A percentile compares a stretch with the other conserved stretches of the same genome.
Conservation (phyloP, 2,888 invertebrate species). For the Synanthedon formicaeformis region DNA sequence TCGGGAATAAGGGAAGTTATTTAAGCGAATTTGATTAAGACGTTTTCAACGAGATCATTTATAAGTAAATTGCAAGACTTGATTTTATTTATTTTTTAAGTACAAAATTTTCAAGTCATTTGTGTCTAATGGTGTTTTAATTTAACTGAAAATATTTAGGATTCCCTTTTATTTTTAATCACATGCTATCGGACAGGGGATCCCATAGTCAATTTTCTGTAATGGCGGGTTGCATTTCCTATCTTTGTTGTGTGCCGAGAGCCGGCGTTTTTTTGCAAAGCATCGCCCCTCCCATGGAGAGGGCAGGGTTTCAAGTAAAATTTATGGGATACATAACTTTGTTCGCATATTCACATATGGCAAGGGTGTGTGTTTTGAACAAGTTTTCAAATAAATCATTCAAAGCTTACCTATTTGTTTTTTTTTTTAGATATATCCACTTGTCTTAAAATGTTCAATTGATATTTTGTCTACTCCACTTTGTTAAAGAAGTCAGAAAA, state of each 20-base stretch:
- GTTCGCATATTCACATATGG: too few relatives aligned
- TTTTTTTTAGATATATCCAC: too few relatives aligned
- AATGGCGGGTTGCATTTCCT: slow-evolving; percentile 63
- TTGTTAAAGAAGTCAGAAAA: too few relatives aligned
- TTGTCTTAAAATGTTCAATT: too few relatives aligned
- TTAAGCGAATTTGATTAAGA: slow-evolving; percentile 10
- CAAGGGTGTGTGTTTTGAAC: not conserved
- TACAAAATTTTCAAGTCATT: too few relatives aligned
- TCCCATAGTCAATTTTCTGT: slow-evolving; percentile 58
- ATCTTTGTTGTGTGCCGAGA: slow-evolving; percentile 51
- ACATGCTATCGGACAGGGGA: slow-evolving; percentile 16
- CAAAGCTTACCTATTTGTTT: too few relatives aligned
- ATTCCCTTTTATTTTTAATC: not conserved
- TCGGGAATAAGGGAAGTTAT: slow-evolving; percentile 22
- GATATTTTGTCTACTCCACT: too few relatives aligned
- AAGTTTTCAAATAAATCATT: not conserved
- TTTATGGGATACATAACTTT: slow-evolving; percentile 33
- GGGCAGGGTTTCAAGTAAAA: slow-evolving; percentile 25
- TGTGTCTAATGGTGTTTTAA: too few relatives aligned
- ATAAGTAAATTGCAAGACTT: not conserved
- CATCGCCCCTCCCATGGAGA: slow-evolving; percentile 40
- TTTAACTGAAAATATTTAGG: too few relatives aligned
- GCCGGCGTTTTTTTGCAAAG: slow-evolving; percentile 59
- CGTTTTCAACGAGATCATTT: slow-evolving; percentile 3
- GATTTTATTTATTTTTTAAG: not conserved